Evolutionary conservation across 2,113 vertebrate species (phyloP), one percentile per base, ranked within the genome.

Genomic region (Machaerirhynchus nigripectus): DNA sequence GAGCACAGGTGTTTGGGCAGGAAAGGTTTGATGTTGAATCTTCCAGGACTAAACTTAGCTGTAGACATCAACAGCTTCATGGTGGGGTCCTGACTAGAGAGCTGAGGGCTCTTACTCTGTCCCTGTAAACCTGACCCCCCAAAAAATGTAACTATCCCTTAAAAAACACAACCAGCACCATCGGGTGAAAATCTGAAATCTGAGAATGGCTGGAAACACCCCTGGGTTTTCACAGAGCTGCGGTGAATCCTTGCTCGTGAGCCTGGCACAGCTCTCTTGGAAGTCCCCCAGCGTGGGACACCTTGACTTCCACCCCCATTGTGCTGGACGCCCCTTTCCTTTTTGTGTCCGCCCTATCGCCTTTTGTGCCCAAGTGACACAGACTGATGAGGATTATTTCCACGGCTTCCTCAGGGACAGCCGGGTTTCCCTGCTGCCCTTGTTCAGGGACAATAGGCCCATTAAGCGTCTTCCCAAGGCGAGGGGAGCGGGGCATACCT

Each of bases 381-480:
- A 95, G 89, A 94, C 89, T 79, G 96, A 96, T 95, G 93, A 79
- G 90, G 95, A 97, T 96, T 97, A 97, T 90, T 96, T 92, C 85
- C 90, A 91, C 60, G 37, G 89, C 90, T 97, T 97, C 96, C 95
- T 94, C 90, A 5, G 91, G 96, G 91, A 87, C 78, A 78, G 84
- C 73, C 42, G 67, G 35, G 10, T 14, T 94, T 94, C 73, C 89
- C 95, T 60, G 13, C 73, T 67, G 76, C 91, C 77, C 67, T 91
- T 93, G 93, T 81, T 89, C 78, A 3, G 77, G 92, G 75, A 97
- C 95, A 97, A 97, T 84, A 57, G 86, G 30, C 6, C 94, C 93
- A 95, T 97, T 86, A 96, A 94, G 84, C 8, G 4, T 76, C 89
- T 67, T 91, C 86, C 68, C 79, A 16, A 61, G 77, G 46, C 77